Percentiles rank a stretch among this genome's conserved stretches.
Evolutionary conservation across 2,113 vertebrate genomes (phyloP).

Genomic region (Bufo gargarizans): DNA sequence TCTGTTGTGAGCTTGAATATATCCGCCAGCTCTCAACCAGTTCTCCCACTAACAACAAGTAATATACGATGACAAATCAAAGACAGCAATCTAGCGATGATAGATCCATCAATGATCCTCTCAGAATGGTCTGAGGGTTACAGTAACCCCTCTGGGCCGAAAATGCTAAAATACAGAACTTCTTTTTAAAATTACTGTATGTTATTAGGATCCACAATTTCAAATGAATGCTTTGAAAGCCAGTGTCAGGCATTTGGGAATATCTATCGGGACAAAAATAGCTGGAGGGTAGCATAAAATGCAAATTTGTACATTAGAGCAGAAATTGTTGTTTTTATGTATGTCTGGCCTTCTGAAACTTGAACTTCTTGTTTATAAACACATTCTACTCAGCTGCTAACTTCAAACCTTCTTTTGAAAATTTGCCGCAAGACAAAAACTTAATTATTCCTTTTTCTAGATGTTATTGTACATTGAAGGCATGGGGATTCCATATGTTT

Average conservation of each 20-base stretch:
- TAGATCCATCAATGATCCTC: conserved; percentile 44
- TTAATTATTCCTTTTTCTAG: conserved; percentile 24
- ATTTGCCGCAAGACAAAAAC: conserved; percentile 10
- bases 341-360: conserved; percentile 34
- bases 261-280: conserved; percentile 48
- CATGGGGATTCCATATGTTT: conserved; percentile 34
- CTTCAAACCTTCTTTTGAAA: conserved; percentile 45
- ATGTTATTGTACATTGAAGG: conserved; percentile 1
- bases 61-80: conserved; percentile 31
- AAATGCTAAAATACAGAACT: conserved; percentile 20
- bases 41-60: neutral
- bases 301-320: conserved; percentile 40
- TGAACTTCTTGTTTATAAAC: conserved; percentile 31
- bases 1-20: neutral
- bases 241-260: conserved; percentile 24
- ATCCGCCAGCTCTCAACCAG: neutral
- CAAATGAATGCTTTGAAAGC: conserved; percentile 43
- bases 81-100: conserved; percentile 22
- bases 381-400: conserved; percentile 25
- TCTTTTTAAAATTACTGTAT: conserved; percentile 44
- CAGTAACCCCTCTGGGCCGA: conserved; percentile 17
- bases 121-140: conserved; percentile 12
- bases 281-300: conserved; percentile 45
- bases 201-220: conserved; percentile 46
- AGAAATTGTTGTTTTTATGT: conserved; percentile 49